A percentile compares a stretch with the other conserved stretches of the same genome.
phyloP scores from a whole-genome alignment of 1,140 invertebrate genomes.

The Calephelis nemesis region DNA sequence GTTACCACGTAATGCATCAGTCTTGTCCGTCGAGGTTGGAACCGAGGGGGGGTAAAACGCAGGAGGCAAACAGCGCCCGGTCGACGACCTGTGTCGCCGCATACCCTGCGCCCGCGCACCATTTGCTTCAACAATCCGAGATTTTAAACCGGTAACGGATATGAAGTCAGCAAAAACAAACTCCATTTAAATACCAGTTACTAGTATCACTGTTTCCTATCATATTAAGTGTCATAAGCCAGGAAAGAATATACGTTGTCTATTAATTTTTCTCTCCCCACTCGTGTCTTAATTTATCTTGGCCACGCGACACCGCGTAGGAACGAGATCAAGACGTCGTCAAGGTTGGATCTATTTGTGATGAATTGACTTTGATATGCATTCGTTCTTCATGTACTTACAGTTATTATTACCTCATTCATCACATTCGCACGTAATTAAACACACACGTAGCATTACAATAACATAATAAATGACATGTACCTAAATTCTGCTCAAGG shows the following conservation, averaged over 20 bases:
- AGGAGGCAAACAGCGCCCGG: constrained; percentile 68
- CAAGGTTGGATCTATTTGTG: constrained; percentile 74
- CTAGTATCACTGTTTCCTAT: not conserved
- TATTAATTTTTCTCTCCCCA: constrained; percentile 38
- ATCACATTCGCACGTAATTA: constrained; percentile 22
- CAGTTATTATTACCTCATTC: constrained; percentile 29
- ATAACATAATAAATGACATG: too few species aligned
- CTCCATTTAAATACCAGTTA: not conserved
- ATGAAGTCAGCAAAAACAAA: constrained; percentile 13
- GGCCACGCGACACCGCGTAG: constrained; percentile 62
- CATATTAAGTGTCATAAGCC: constrained; percentile 5
- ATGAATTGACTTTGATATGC: constrained; percentile 50
- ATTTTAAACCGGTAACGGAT: constrained; percentile 34
- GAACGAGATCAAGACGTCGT: constrained; percentile 68
- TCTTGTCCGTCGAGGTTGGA: constrained; percentile 53
- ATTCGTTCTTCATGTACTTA: constrained; percentile 28
- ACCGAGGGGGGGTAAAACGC: constrained; percentile 52
- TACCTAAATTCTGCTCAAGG: too few species aligned
- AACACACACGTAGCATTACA: not conserved
- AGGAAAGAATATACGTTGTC: constrained; percentile 22
- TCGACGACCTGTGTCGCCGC: constrained; percentile 65
- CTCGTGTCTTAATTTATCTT: constrained; percentile 52
- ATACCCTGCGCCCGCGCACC: constrained; percentile 67
- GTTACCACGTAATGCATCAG: constrained; percentile 69
- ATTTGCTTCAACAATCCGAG: constrained; percentile 58